phyloP scores from a whole-genome alignment of 2,888 invertebrate species.

The Sarcophaga caerulescens region DNA sequence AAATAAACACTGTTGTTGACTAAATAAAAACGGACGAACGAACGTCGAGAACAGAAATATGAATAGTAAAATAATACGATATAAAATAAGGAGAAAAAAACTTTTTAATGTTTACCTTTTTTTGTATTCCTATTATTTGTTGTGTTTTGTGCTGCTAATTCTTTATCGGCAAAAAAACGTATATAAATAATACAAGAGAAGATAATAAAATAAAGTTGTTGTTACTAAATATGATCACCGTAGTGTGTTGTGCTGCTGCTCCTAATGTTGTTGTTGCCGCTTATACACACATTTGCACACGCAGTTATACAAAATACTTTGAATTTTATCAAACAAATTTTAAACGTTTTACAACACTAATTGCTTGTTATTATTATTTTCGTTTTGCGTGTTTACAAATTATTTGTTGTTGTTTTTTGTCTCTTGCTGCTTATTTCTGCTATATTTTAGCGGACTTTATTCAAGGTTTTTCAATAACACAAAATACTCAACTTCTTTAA shows the following conservation, averaged over 20 bases:
- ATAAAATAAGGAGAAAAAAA: slow-evolving; percentile 7
- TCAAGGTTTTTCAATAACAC: slow-evolving; percentile 57
- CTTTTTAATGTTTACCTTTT: slow-evolving; percentile 62
- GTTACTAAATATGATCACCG: slow-evolving; percentile 57
- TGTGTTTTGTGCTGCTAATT: slow-evolving; percentile 66
- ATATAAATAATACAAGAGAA: slow-evolving; percentile 39
- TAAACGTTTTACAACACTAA: slow-evolving; percentile 59
- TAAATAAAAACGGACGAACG: slow-evolving; percentile 18
- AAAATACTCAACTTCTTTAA: slow-evolving; percentile 30
- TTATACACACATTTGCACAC: too few relatives aligned
- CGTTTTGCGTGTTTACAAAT: slow-evolving; percentile 50
- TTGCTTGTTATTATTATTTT: slow-evolving; percentile 29
- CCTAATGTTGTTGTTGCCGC: not conserved
- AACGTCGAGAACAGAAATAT: slow-evolving; percentile 13
- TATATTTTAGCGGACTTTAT: slow-evolving; percentile 61
- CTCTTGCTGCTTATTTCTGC: slow-evolving; percentile 18
- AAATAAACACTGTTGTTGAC: not conserved
- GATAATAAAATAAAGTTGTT: slow-evolving; percentile 41
- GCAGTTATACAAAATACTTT: not conserved
- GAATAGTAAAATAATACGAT: not conserved
- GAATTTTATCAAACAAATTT: slow-evolving; percentile 17
- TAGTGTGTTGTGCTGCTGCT: slow-evolving; percentile 40
- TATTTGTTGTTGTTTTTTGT: slow-evolving; percentile 46
- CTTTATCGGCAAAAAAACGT: slow-evolving; percentile 55
- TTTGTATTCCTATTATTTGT: slow-evolving; percentile 57